Percentiles rank a stretch among this genome's conserved stretches.
Conservation (phyloP, 1,140 invertebrate species). For the Caenorhabditis inopinata region DNA sequence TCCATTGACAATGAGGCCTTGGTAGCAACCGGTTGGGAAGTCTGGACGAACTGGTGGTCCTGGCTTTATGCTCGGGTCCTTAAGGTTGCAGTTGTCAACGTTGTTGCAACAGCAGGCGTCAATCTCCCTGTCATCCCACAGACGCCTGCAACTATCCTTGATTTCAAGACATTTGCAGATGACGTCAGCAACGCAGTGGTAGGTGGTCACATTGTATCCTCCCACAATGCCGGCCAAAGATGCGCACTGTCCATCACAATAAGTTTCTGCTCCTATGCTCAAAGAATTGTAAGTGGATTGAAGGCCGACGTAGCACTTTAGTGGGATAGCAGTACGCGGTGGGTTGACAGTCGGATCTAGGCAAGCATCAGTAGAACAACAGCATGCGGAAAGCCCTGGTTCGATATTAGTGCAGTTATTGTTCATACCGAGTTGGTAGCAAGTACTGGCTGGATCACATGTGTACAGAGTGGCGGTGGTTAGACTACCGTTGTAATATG, state of each 20-base stretch:
- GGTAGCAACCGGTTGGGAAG: conserved; percentile 34
- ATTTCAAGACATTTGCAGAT: conserved; percentile 38
- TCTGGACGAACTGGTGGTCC: conserved; percentile 22
- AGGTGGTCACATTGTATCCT: conserved; percentile 27
- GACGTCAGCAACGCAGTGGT: conserved; percentile 9
- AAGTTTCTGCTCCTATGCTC: not conserved
- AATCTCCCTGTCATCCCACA: conserved; percentile 6
- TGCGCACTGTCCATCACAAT: conserved; percentile 33
- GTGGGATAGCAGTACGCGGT: conserved; percentile 29
- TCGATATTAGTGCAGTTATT: conserved; percentile 36
- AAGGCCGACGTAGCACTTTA: conserved; percentile 34
- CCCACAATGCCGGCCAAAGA: not conserved
- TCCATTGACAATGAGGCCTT: conserved; percentile 21
- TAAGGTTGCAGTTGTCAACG: conserved; percentile 39
- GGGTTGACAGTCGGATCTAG: not conserved
- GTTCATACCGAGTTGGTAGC: not conserved
- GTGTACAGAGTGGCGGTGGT: conserved; percentile 27
- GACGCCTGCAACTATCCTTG: not conserved
- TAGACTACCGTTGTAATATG: not conserved
- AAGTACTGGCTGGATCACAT: conserved; percentile 39
- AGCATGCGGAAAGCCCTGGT: conserved; percentile 11
- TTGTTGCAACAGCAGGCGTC: conserved; percentile 35
- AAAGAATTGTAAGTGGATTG: not conserved
- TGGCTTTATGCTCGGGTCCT: not conserved
- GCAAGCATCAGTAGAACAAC: conserved; percentile 29